These are phyloP conservation scores for Desmophyllum pertusum DNA, from an alignment of 92 coral and sea anemone species.

Conservation along the genomic window DNA sequence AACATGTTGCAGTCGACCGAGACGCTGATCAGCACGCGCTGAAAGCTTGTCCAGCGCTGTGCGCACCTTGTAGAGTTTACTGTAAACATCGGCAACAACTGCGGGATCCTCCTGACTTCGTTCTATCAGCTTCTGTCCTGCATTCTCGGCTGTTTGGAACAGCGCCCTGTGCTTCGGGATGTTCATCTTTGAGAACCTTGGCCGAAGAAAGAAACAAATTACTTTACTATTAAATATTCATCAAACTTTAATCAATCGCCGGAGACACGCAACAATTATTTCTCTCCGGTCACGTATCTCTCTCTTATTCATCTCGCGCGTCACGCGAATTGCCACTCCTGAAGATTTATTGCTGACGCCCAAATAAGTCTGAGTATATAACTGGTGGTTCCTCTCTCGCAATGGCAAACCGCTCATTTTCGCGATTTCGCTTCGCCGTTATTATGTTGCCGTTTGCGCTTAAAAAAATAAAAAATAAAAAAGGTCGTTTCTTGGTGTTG, in stretches of 20 bases:
- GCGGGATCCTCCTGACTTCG: slow-evolving; percentile 85
- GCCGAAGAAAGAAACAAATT: slow-evolving; percentile 14
- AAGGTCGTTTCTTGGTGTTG: too few species aligned
- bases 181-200: slow-evolving; percentile 91
- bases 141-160: slow-evolving; percentile 87
- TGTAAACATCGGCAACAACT: slow-evolving; percentile 90
- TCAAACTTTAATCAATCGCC: not conserved
- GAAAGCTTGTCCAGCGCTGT: slow-evolving; percentile 83
- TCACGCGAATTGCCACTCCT: too few species aligned
- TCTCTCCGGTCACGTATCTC: not conserved
- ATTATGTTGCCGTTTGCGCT: too few species aligned
- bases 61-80: slow-evolving; percentile 91
- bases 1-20: slow-evolving; percentile 87
- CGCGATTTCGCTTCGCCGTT: too few species aligned
- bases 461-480: too few species aligned
- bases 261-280: not conserved
- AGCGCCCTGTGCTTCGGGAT: slow-evolving; percentile 75
- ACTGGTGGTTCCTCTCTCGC: too few species aligned
- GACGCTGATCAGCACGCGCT: slow-evolving; percentile 90
- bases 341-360: too few species aligned
- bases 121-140: slow-evolving; percentile 88
- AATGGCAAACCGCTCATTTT: too few species aligned
- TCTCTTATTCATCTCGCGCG: not conserved
- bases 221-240: not conserved
- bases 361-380: too few species aligned